phyloP scores from a whole-genome alignment of 2,888 invertebrate genomes.

The Philereme vetulata region DNA sequence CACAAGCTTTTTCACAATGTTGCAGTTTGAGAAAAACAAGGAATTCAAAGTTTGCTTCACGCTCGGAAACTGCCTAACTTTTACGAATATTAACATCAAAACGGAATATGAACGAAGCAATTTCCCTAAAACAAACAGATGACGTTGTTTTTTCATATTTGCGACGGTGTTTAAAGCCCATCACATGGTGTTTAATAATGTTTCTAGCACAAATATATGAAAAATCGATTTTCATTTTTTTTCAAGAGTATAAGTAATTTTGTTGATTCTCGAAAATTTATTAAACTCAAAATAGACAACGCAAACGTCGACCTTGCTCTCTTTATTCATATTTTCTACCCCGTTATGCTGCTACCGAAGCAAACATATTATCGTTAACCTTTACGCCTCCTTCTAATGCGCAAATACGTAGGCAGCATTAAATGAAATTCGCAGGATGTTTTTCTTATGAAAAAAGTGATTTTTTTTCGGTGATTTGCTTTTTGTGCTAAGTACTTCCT shows the following conservation, averaged over 20 bases:
- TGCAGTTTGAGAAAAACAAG: conserved; percentile 58
- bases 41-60: conserved; percentile 48
- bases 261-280: not conserved
- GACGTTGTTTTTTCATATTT: conserved; percentile 33
- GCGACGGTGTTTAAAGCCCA: conserved; percentile 23
- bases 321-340: conserved; percentile 7
- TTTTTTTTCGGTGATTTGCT: too few species aligned
- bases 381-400: conserved; percentile 38
- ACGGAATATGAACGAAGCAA: conserved; percentile 37
- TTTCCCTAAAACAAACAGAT: conserved; percentile 34
- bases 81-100: conserved; percentile 40
- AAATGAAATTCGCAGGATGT: conserved; percentile 46
- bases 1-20: conserved; percentile 59
- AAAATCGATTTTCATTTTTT: not conserved
- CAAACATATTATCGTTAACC: conserved; percentile 38
- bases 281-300: not conserved
- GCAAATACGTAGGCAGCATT: conserved; percentile 41
- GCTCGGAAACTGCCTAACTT: conserved; percentile 44
- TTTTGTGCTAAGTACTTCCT: too few species aligned
- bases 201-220: conserved; percentile 12
- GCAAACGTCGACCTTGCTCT: conserved; percentile 1
- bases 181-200: conserved; percentile 17
- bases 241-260: not conserved
- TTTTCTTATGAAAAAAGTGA: conserved; percentile 20
- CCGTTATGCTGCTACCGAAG: conserved; percentile 11